Evolutionary conservation across 2,113 vertebrate genomes (phyloP).

Genomic region (Jacana jacana): DNA sequence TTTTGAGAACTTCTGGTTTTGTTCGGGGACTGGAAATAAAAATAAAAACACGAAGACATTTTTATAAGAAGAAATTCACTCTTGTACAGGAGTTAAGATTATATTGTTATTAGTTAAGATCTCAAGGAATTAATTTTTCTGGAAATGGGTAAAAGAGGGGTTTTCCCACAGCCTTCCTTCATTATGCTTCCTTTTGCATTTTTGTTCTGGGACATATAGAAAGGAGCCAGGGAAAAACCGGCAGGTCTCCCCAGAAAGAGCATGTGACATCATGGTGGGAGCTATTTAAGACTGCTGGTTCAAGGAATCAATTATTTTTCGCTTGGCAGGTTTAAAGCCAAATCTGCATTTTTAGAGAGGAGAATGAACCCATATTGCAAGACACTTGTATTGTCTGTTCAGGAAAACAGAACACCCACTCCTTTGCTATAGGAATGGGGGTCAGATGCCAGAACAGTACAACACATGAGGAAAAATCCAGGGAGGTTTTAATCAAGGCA

Average conservation of each 20-base stretch:
- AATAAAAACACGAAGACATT: neutral
- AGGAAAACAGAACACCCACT: neutral
- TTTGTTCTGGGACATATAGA: neutral
- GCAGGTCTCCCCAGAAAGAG: neutral
- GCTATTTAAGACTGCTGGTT: constrained; percentile 6
- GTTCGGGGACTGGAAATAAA: neutral
- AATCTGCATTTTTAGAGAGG: neutral
- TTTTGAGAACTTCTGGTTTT: neutral
- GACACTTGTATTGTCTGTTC: neutral
- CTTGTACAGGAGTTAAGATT: neutral
- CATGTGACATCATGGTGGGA: neutral
- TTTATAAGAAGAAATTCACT: neutral
- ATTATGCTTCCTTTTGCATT: neutral
- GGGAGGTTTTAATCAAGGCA: neutral
- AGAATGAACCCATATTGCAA: neutral
- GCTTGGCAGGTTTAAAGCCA: constrained; percentile 2
- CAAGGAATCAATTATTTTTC: constrained; percentile 35
- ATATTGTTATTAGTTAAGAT: neutral
- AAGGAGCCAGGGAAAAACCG: neutral
- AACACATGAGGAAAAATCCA: neutral
- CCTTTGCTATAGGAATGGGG: constrained; percentile 11
- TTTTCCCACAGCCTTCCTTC: neutral
- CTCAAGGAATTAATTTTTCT: neutral
- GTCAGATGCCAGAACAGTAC: neutral
- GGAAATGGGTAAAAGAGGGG: neutral